Conservation (phyloP, 2,113 vertebrate genomes). For the Pagrus major region DNA sequence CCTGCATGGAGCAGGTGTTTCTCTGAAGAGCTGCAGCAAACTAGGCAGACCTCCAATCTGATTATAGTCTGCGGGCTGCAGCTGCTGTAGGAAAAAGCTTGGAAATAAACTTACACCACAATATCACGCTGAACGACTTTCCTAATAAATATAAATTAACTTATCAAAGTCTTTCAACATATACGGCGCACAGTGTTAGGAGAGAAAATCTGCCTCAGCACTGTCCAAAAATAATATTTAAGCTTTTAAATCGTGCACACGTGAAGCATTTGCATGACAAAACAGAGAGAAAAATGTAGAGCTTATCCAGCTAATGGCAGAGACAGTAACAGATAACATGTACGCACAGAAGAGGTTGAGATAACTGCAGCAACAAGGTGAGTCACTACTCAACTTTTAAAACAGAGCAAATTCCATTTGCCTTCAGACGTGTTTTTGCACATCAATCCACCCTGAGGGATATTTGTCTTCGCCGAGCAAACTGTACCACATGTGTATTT, state of each 20-base stretch:
- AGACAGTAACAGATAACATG: constrained; percentile 3
- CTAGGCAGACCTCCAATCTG: constrained; percentile 37
- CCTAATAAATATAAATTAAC: too few species aligned
- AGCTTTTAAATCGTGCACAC: constrained; percentile 1
- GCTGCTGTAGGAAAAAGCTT: constrained; percentile 1
- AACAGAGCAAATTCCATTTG: constrained; percentile 70
- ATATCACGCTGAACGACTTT: not conserved
- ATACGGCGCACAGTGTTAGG: not conserved
- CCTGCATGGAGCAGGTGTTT: constrained; percentile 58
- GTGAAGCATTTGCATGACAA: constrained; percentile 27
- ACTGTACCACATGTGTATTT: constrained; percentile 13
- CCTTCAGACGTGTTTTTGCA: constrained; percentile 76
- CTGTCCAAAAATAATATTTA: constrained; percentile 2
- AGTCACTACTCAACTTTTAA: constrained; percentile 53
- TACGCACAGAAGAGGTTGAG: constrained; percentile 20
- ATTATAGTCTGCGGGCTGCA: constrained; percentile 28
- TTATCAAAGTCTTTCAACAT: not conserved
- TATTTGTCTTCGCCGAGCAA: constrained; percentile 42
- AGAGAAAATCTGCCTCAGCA: not conserved
- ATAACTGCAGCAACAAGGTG: constrained; percentile 41
- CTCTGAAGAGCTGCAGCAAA: constrained; percentile 36
- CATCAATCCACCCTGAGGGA: constrained; percentile 52
- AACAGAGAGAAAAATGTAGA: not conserved
- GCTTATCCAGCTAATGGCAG: not conserved
- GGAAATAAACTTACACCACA: not conserved